phyloP scores from a whole-genome alignment of 2,888 invertebrate species.

The Lasioglossum zephyrum region DNA sequence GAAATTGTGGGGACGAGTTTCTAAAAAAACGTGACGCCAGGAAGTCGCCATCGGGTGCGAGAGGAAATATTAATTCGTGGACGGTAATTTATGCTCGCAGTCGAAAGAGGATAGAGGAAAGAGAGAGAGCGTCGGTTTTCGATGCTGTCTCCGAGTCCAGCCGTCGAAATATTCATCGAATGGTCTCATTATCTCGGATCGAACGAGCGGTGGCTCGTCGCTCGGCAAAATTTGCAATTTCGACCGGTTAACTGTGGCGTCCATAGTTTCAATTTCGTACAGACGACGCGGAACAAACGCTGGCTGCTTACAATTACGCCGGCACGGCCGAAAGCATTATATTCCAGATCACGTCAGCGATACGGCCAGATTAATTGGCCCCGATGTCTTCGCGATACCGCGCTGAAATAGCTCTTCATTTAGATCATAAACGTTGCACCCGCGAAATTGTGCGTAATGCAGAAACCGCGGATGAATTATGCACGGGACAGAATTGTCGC shows the following conservation, averaged over 20 bases:
- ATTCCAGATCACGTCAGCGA: conserved; percentile 27
- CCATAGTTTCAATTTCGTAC: conserved; percentile 28
- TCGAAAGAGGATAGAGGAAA: not conserved
- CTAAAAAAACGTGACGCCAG: not conserved
- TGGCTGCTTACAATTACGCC: conserved; percentile 8
- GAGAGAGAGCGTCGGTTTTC: not conserved
- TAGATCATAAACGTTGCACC: conserved; percentile 27
- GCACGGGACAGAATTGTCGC: not conserved
- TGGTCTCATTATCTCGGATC: not conserved
- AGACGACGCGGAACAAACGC: conserved; percentile 13
- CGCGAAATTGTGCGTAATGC: conserved; percentile 21
- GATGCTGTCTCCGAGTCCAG: not conserved
- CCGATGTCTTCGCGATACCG: conserved; percentile 34
- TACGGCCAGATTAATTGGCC: conserved; percentile 32
- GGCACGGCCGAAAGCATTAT: conserved; percentile 14
- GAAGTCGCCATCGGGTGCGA: not conserved
- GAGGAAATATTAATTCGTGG: not conserved
- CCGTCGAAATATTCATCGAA: conserved; percentile 4
- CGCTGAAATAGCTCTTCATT: conserved; percentile 27
- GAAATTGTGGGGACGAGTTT: not conserved
- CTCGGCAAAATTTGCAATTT: conserved; percentile 20
- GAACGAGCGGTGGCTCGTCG: not conserved
- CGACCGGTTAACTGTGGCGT: conserved; percentile 17
- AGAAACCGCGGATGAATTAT: conserved; percentile 29
- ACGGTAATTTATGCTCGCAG: not conserved